Base-by-base conservation (phyloP, 2,113 vertebrate genomes). In the Bostrychus sinensis region DNA sequence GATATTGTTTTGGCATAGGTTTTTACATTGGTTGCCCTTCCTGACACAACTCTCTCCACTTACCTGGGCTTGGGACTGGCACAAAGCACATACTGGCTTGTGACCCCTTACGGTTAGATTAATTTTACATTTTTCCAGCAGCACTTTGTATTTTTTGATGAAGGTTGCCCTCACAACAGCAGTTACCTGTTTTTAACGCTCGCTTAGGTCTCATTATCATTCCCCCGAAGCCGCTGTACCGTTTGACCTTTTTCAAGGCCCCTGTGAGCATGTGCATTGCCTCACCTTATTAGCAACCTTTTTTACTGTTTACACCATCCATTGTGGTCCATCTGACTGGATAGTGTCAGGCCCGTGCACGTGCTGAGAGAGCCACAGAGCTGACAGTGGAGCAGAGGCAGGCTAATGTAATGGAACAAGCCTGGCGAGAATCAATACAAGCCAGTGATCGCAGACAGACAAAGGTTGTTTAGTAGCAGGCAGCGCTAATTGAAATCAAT, bases 401-500 rank as follows among this genome's bases (percentile, higher is more conserved):
- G 88, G 89, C 88, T 89, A 86, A 89, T 64, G 78, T 81, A 91
- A 91, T 86, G 63, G 88, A 91, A 91, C 82, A 86, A 90, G 87
- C 83, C 67, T 58, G 62, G 13, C 66, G 82, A 65, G 83, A n/a
- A 93, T 93, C 91, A 69, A 91, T 93, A 89, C 39, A 16, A 75
- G 86, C 86, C 88, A 84, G 83, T 85, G 86, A 89, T 92, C 78
- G 78, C 76, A 85, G 79, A 86, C 86, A 88, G 86, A 91, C 91
- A 92, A 91, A 88, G 89, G 89, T 91, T 91, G 86, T 91, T 92
- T 91, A 89, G 91, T 84, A 87, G 77, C 81, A 79, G 71, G 77
- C 81, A 56, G 71, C 63, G 63, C 86, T 93, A 93, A 93, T 91
- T 92, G 90, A 92, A 93, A 93, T 93, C 91, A 93, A 93, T 93